Evolutionary conservation across 1,140 invertebrate species (phyloP), one percentile per base, ranked within the genome.

Genomic region (Ceratina japonica): DNA sequence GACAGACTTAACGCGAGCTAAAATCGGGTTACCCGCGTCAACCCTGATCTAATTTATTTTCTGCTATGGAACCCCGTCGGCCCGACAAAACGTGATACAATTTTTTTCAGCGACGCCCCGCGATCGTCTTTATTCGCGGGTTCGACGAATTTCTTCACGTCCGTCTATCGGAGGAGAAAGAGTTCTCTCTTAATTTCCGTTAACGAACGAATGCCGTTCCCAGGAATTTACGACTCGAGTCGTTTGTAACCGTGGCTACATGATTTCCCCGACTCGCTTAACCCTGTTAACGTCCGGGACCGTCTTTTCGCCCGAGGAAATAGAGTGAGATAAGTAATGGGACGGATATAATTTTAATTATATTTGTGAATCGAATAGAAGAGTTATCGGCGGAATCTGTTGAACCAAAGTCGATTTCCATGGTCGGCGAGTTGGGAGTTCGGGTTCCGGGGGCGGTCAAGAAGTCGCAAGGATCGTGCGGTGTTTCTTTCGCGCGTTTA

Each of bases 101-200:
- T n/a, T n/a, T n/a, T n/a, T n/a, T n/a, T n/a, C n/a, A n/a, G 51
- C 58, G 31, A 49, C 20, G 20, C 20, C 49, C 31, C 75, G 13
- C 72, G 77, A 79, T 84, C 69, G 65, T 78, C 62, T 83, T 84
- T 80, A 83, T 85, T 80, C 75, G 59, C 71, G 80, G 37, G 22
- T 31, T 31, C 4, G 27, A 31, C 4, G 4, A 31, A 31, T n/a
- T 37, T 56, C 24, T 68, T 27, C 52, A 52, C 51, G 20, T 4
- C 68, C 49, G 0, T 10, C 54, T 15, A 31, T 4, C 44, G 15
- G 64, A 18, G 58, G 27, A 31, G 4, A 31, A 31, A 31, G 27
- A 2, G 27, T n/a, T 59, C 37, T 16, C 27, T 58, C 20, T 69
- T 61, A 27, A 59, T 76, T 51, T 69, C 54, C 74, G 54, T 74